phyloP scores from a whole-genome alignment of 2,113 vertebrate genomes.

The Anoplopoma fimbria region DNA sequence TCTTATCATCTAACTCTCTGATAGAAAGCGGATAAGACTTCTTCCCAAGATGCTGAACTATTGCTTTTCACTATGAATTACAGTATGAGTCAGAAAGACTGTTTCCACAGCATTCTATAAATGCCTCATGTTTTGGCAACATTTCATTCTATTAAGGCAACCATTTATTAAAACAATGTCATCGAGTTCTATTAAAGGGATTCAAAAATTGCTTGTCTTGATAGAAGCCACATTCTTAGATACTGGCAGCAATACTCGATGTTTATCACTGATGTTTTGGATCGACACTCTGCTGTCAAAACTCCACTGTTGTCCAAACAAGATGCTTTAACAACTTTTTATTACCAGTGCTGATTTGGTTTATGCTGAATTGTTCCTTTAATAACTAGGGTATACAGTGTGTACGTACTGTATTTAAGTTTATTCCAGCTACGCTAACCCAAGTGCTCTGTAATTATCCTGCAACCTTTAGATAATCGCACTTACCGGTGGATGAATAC shows the following conservation, averaged over 20 bases:
- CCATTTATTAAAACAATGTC: neutral
- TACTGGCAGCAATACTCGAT: neutral
- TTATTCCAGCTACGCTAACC: neutral
- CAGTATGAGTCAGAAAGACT: neutral
- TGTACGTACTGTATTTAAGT: neutral
- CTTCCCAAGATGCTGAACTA: neutral
- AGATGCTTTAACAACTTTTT: neutral
- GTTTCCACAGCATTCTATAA: neutral
- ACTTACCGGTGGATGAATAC: neutral
- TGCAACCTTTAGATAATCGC: neutral
- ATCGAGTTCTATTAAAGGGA: neutral
- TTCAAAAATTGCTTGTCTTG: neutral
- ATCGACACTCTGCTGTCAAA: neutral
- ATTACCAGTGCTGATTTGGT: neutral
- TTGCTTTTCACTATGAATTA: neutral
- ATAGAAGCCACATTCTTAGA: neutral
- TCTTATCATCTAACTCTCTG: neutral
- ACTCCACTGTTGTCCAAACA: neutral
- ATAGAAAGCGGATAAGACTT: neutral
- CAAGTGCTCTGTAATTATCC: slow-evolving; percentile 20
- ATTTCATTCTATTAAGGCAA: neutral
- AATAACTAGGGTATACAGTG: neutral
- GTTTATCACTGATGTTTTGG: neutral
- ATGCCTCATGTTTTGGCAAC: neutral
- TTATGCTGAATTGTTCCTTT: neutral